Base-by-base conservation (phyloP, 2,888 invertebrate species). In the Athrips mouffetella region DNA sequence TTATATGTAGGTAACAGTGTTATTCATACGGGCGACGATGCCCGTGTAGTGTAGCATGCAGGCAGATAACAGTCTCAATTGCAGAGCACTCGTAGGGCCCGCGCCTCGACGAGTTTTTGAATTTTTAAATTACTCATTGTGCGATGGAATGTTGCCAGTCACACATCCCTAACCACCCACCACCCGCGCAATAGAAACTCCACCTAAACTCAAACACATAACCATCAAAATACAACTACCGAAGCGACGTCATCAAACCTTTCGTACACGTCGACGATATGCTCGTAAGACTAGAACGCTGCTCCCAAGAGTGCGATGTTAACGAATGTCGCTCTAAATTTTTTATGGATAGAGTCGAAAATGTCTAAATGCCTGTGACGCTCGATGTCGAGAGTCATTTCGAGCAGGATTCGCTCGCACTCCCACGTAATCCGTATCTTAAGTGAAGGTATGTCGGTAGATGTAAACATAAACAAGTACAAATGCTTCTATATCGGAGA, bases 51-150 rank as follows among this genome's bases (percentile, higher is more conserved):
- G 65, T 62, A 70, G 64, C 71, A 62, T 71, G 70, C 74, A 73
- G 65, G 64, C 70, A 80, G 82, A 84, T 80, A 84, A 80, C 82
- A 78, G 80, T 81, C 79, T 82, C 84, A 79, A 86, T 86, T 86
- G 81, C 84, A 76, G 73, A 74, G 76, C 73, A 74, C 80, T 81
- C 75, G 77, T 75, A 74, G 77, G 73, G 80, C 80, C 70, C 74
- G 70, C 72, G 76, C 62, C 81, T 73, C 85, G 85, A 85, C 87
- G 88, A 86, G 87, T 87, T 88, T 89, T 87, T 89, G 87, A 89
- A 89, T 89, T 89, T 89, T 89, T 88, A 89, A 89, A 89, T 88
- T 89, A 86, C 88, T 88, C 89, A 89, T 89, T 89, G 89, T 88
- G 70, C 84, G 76, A 85, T 84, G 89, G 84, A 82, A 89, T 87